Evolutionary conservation across 2,888 invertebrate species (phyloP).

Genomic region (Noctua janthina): DNA sequence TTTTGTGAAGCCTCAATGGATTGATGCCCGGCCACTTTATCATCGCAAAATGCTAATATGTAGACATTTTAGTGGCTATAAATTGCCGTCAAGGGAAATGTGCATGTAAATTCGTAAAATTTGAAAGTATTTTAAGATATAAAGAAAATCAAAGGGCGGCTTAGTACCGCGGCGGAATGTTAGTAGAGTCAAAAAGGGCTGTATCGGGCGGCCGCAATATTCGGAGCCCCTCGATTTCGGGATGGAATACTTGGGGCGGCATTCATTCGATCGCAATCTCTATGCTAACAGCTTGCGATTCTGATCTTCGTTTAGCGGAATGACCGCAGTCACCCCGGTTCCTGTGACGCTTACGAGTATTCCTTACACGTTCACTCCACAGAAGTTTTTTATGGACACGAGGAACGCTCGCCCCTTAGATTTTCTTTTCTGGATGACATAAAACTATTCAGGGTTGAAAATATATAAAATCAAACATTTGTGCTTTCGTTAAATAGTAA

Average conservation of each 20-base stretch:
- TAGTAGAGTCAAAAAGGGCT: constrained; percentile 85
- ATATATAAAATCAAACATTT: constrained; percentile 66
- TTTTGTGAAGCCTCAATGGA: constrained; percentile 71
- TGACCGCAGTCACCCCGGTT: constrained; percentile 89
- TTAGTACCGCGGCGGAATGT: constrained; percentile 83
- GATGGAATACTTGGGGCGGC: constrained; percentile 88
- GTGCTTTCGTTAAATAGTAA: constrained; percentile 57
- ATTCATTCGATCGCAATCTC: constrained; percentile 90
- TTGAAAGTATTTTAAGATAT: constrained; percentile 78
- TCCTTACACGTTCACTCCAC: constrained; percentile 89
- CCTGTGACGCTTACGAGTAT: constrained; percentile 85
- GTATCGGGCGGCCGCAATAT: constrained; percentile 87
- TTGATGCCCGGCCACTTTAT: constrained; percentile 71
- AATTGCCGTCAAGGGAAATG: constrained; percentile 67
- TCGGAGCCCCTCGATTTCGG: constrained; percentile 86
- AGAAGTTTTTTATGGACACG: constrained; percentile 88
- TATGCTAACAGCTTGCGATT: constrained; percentile 91
- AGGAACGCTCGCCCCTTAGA: constrained; percentile 81
- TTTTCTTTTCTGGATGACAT: constrained; percentile 80
- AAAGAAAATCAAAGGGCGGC: constrained; percentile 85
- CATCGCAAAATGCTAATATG: constrained; percentile 66
- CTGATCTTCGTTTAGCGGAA: constrained; percentile 91
- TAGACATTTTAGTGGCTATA: constrained; percentile 70
- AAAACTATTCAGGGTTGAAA: constrained; percentile 74
- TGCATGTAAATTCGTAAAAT: constrained; percentile 75